Evolutionary conservation across 2,888 invertebrate species (phyloP).

Genomic region (Oasisia sp.): DNA sequence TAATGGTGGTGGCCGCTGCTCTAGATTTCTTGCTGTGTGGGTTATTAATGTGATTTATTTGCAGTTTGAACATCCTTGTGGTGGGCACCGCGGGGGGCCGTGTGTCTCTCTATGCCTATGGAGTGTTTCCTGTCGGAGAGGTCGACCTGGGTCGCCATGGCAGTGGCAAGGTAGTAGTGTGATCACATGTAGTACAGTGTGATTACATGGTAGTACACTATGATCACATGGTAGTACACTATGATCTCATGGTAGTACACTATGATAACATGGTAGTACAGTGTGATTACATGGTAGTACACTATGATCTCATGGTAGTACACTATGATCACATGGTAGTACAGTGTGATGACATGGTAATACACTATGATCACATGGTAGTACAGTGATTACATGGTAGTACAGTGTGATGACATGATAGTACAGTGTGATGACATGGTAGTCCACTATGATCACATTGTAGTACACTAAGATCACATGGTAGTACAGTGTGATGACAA

Average conservation of each 20-base stretch:
- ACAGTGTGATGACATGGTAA: conserved; percentile 21
- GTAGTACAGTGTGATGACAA: no score
- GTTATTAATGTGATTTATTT: conserved; percentile 31
- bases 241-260: conserved; percentile 20
- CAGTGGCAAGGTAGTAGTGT: conserved; percentile 26
- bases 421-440: no score
- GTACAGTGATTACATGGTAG: background rate
- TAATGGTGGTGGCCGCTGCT: no score
- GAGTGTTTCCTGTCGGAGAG: conserved; percentile 82
- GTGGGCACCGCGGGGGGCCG: conserved; percentile 81
- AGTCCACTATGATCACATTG: no score
- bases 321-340: no score
- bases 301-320: no score
- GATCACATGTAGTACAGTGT: background rate
- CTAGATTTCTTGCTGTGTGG: no score
- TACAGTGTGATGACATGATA: no score
- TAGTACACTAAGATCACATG: no score
- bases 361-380: background rate
- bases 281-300: background rate
- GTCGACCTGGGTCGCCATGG: conserved; percentile 66
- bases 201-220: background rate
- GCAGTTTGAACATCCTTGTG: conserved; percentile 77
- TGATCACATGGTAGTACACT: no score
- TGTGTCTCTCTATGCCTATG: conserved; percentile 79
- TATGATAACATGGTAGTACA: background rate